phyloP scores from a whole-genome alignment of 2,888 invertebrate genomes.

The Tipula vernalis region DNA sequence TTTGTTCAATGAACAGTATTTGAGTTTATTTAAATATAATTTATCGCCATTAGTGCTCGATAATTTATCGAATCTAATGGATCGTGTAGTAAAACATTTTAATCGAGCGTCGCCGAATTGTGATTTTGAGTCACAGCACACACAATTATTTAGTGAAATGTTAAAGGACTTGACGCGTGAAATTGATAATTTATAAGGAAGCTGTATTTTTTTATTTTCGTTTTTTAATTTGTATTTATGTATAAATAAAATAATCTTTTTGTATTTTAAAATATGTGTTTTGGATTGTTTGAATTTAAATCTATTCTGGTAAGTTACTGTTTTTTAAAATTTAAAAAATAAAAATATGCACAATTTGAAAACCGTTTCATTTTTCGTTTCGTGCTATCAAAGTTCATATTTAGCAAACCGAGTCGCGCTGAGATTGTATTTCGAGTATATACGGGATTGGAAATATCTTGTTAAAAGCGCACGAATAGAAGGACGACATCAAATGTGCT shows the following conservation, averaged over 20 bases:
- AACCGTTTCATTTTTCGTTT: no score
- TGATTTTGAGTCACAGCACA: slow-evolving; percentile 20
- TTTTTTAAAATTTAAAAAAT: no score
- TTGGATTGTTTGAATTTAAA: neutral
- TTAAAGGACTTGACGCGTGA: slow-evolving; percentile 32
- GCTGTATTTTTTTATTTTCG: no score
- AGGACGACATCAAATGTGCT: no score
- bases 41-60: slow-evolving; percentile 13
- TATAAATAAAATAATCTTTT: neutral
- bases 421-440: no score
- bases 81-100: neutral
- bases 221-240: neutral
- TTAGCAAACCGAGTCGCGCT: no score
- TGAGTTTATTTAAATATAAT: slow-evolving; percentile 43
- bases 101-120: neutral
- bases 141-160: slow-evolving; percentile 33
- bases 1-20: slow-evolving; percentile 49
- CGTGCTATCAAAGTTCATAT: no score
- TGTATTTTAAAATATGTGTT: neutral
- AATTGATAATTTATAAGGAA: slow-evolving; percentile 26
- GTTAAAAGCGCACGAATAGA: no score
- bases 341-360: no score
- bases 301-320: no score
- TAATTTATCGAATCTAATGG: slow-evolving; percentile 14
- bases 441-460: no score